Conservation (phyloP, 2,797 vertebrate species). For the Gastrophryne carolinensis region DNA sequence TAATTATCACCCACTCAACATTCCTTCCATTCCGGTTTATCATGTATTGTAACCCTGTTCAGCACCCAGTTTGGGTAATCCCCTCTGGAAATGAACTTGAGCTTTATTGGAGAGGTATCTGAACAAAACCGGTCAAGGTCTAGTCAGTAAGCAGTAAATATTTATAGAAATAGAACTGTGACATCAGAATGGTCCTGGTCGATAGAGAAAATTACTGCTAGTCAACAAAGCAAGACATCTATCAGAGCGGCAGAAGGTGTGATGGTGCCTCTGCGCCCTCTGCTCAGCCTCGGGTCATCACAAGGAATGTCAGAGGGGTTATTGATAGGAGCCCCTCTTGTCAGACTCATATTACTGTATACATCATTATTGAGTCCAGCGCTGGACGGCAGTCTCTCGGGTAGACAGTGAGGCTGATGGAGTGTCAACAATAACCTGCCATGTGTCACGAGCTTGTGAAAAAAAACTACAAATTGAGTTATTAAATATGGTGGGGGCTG, state of each 20-base stretch:
- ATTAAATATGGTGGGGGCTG: background rate
- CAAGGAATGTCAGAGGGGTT: background rate
- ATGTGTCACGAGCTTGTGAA: background rate
- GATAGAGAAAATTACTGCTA: background rate
- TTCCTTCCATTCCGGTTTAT: too few relatives aligned
- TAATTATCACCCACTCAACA: too few relatives aligned
- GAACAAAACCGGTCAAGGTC: too few relatives aligned
- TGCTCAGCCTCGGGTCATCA: background rate
- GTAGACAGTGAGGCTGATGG: background rate
- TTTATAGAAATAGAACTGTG: too few relatives aligned
- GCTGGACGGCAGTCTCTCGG: background rate
- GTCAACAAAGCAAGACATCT: slow-evolving; percentile 11
- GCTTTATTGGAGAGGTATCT: too few relatives aligned
- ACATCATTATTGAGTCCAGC: background rate
- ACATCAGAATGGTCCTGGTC: too few relatives aligned
- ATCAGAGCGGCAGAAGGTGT: slow-evolving; percentile 8
- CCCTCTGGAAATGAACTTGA: too few relatives aligned
- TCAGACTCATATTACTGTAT: background rate
- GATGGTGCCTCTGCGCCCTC: background rate
- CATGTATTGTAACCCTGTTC: too few relatives aligned
- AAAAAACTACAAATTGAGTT: background rate
- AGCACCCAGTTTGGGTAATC: too few relatives aligned
- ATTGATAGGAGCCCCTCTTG: background rate
- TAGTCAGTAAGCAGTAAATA: too few relatives aligned
- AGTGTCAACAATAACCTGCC: background rate